A percentile compares a stretch with the other conserved stretches of the same genome.
These are phyloP conservation scores for Paraescarpia echinospica DNA, from an alignment of 1,140 invertebrate species.

Conservation along the genomic window DNA sequence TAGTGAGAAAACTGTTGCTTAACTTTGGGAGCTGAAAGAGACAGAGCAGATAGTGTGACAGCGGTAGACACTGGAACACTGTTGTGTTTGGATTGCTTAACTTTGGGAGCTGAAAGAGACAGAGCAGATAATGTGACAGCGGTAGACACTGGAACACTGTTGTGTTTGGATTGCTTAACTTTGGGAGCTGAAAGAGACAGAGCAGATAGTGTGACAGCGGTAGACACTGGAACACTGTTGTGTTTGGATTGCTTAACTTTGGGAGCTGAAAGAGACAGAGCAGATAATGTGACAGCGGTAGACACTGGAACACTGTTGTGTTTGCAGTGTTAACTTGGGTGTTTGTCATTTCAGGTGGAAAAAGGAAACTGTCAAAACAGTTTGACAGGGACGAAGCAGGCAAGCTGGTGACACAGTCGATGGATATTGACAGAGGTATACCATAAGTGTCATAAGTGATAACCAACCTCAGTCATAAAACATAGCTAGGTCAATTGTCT, in stretches of 20 bases:
- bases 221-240: background rate
- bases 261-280: background rate
- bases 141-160: background rate
- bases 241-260: too few species aligned
- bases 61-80: background rate
- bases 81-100: background rate
- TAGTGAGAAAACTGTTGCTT: too few species aligned
- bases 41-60: background rate
- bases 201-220: background rate
- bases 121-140: background rate
- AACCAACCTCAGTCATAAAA: background rate
- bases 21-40: background rate
- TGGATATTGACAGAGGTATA: conserved; percentile 18
- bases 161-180: background rate
- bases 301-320: background rate
- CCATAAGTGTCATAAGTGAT: background rate
- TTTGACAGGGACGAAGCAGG: background rate
- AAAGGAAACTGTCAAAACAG: conserved; percentile 14
- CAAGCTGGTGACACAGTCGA: conserved; percentile 21
- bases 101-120: background rate
- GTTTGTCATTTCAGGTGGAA: conserved; percentile 9
- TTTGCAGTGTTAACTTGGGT: background rate
- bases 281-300: background rate
- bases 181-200: background rate
- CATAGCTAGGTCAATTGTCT: background rate